Conservation (phyloP, 2,797 vertebrate genomes). For the Acanthurus tractus region DNA sequence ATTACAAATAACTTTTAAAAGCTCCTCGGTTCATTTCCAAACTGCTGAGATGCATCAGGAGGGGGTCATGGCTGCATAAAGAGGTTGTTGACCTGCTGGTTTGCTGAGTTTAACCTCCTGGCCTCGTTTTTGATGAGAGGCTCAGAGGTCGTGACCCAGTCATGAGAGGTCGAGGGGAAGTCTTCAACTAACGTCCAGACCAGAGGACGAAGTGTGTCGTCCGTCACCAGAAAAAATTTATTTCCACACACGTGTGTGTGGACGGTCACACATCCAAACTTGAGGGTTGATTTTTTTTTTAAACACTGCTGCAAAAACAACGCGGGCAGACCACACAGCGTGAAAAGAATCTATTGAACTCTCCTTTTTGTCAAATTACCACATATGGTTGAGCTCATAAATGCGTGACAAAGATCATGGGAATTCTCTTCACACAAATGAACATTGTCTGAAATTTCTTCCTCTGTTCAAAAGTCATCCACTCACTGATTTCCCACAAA, state of each 20-base stretch:
- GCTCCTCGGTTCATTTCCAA: conserved; percentile 21
- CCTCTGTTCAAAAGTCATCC: conserved; percentile 63
- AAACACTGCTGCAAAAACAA: conserved; percentile 21
- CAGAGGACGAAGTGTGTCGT: conserved; percentile 65
- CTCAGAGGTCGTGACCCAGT: conserved; percentile 64
- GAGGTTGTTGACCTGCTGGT: conserved; percentile 75
- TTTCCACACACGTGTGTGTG: conserved; percentile 15
- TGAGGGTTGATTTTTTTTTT: no score
- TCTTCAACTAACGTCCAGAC: conserved; percentile 43
- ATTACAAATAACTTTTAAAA: no score
- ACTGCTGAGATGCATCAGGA: neutral
- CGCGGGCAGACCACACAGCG: neutral
- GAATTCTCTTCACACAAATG: conserved; percentile 55
- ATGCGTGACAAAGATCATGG: conserved; percentile 48
- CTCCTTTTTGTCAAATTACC: conserved; percentile 22
- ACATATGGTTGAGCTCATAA: conserved; percentile 37
- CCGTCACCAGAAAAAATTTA: conserved; percentile 36
- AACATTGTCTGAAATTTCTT: conserved; percentile 49
- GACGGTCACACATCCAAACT: neutral
- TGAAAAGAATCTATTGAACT: conserved; percentile 38
- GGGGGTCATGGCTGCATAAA: conserved; percentile 63
- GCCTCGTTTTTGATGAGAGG: conserved; percentile 66
- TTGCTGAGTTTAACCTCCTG: conserved; percentile 76
- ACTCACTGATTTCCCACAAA: conserved; percentile 67
- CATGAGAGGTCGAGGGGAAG: conserved; percentile 52